These are phyloP conservation scores for Plagiodera versicolora DNA, from an alignment of 2,888 invertebrate species.

Conservation along the genomic window DNA sequence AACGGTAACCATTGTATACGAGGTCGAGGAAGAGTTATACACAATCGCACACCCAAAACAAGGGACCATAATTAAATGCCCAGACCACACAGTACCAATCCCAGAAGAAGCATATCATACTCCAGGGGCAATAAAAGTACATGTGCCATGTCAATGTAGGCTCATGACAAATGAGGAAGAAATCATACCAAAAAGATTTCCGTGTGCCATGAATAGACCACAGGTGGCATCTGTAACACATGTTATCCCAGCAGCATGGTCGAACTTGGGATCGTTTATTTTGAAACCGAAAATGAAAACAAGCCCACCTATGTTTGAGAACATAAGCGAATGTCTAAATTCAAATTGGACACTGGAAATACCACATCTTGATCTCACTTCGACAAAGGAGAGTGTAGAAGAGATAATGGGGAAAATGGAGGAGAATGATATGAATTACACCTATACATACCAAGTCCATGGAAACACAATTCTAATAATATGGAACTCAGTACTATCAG, in stretches of 20 bases:
- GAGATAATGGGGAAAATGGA: not conserved
- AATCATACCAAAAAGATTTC: conserved; percentile 17
- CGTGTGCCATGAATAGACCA: not conserved
- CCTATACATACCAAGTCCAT: not conserved
- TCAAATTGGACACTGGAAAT: conserved; percentile 20
- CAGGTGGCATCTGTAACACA: not conserved
- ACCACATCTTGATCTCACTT: conserved; percentile 16
- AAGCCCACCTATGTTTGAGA: conserved; percentile 11
- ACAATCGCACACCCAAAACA: conserved; percentile 23
- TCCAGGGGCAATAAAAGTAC: conserved; percentile 11
- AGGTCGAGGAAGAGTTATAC: conserved; percentile 23
- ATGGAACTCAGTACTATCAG: not conserved
- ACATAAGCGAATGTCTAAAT: conserved; percentile 14
- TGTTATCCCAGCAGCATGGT: conserved; percentile 21
- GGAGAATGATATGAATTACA: not conserved
- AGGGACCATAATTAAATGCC: conserved; percentile 5
- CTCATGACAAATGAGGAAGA: conserved; percentile 11
- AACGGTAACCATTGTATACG: conserved; percentile 19
- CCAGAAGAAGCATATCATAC: not conserved
- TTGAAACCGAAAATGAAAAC: conserved; percentile 13
- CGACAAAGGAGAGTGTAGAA: conserved; percentile 8
- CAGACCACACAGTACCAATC: conserved; percentile 3
- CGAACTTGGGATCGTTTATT: conserved; percentile 18
- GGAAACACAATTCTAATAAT: not conserved
- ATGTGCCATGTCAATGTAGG: conserved; percentile 10